These are phyloP conservation scores for Melangyna quadrimaculata DNA, from an alignment of 2,888 invertebrate genomes.

Conservation along the genomic window DNA sequence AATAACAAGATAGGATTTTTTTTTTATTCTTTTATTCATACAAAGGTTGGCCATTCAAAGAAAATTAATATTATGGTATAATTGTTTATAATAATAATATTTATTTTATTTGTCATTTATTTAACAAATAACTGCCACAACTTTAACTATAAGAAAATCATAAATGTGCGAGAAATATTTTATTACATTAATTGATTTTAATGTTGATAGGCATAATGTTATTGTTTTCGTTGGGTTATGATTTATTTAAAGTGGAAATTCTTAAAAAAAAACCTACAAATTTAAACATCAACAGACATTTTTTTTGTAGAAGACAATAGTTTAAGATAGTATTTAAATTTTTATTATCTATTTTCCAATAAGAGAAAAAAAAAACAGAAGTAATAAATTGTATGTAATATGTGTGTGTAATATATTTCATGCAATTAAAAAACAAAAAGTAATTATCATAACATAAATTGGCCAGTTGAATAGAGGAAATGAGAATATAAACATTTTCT, in stretches of 20 bases:
- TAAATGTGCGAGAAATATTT: slow-evolving; percentile 9
- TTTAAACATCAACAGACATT: background rate
- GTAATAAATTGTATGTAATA: slow-evolving; percentile 27
- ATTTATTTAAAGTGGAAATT: background rate
- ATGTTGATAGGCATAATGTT: slow-evolving; percentile 29
- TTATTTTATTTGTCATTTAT: background rate
- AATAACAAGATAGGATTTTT: background rate
- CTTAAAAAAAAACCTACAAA: background rate
- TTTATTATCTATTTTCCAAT: background rate
- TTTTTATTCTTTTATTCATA: slow-evolving; percentile 37
- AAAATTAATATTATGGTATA: slow-evolving; percentile 19
- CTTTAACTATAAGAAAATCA: background rate
- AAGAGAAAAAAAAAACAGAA: slow-evolving; percentile 3
- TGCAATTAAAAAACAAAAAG: slow-evolving; percentile 30
- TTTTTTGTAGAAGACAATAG: slow-evolving; percentile 1
- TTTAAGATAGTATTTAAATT: background rate
- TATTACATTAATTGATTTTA: background rate
- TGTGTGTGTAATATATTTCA: slow-evolving; percentile 27
- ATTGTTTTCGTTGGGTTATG: slow-evolving; percentile 47
- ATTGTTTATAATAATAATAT: background rate
- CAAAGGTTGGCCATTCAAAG: slow-evolving; percentile 64
- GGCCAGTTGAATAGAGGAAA: slow-evolving; percentile 50
- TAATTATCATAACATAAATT: slow-evolving; percentile 31
- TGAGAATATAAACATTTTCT: slow-evolving; percentile 16
- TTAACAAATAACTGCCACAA: background rate